These are phyloP conservation scores for Phyllopteryx taeniolatus DNA, from an alignment of 2,113 vertebrate species.

Conservation along the genomic window DNA sequence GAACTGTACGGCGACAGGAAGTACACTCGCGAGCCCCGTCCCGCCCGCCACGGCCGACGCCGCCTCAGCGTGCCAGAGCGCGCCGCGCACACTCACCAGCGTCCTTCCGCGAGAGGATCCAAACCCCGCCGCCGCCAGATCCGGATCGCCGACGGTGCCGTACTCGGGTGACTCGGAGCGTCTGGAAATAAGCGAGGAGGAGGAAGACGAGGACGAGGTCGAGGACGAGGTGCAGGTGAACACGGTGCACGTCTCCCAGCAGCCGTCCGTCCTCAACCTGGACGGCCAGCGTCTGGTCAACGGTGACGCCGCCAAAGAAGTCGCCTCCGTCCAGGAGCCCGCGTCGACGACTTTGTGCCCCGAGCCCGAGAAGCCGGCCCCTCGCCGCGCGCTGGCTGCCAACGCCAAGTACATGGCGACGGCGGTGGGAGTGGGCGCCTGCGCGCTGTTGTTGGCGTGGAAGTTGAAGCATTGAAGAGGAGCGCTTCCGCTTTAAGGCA, in stretches of 20 bases:
- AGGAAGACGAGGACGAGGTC: neutral
- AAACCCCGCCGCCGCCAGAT: neutral
- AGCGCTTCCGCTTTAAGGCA: slow-evolving; percentile 9
- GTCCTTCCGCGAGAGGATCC: slow-evolving; percentile 1
- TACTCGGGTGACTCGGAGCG: slow-evolving; percentile 40
- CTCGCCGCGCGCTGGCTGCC: neutral
- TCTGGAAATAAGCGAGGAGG: slow-evolving; percentile 44
- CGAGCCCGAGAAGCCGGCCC: neutral
- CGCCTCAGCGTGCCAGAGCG: slow-evolving; percentile 46
- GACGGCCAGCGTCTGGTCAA: slow-evolving; percentile 37
- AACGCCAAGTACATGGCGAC: slow-evolving; percentile 49
- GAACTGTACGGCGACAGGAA: neutral
- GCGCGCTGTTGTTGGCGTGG: slow-evolving; percentile 59
- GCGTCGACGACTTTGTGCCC: neutral
- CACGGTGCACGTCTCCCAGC: neutral
- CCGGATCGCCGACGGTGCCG: neutral
- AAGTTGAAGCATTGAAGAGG: slow-evolving; percentile 56
- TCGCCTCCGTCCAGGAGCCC: neutral
- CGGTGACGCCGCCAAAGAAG: slow-evolving; percentile 24
- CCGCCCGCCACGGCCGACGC: neutral
- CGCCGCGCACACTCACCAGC: slow-evolving; percentile 56
- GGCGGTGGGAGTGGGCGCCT: slow-evolving; percentile 53
- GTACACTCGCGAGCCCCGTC: neutral
- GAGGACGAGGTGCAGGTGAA: neutral
- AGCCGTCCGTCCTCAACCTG: neutral